Base-by-base conservation (phyloP, 1,140 invertebrate genomes). In the Leptinotarsa undecemlineata region DNA sequence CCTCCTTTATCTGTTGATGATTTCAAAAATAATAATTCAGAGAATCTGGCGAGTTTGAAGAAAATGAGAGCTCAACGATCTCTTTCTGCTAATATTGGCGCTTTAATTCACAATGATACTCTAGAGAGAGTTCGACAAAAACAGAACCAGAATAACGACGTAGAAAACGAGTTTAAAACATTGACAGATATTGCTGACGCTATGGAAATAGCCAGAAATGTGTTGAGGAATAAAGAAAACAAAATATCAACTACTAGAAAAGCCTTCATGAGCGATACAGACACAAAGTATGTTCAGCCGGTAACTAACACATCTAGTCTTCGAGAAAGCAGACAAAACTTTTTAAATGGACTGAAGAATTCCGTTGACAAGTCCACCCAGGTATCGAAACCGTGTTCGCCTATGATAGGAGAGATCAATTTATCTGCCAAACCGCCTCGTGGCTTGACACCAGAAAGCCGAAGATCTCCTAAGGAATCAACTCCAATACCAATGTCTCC, bases 41-140 rank as follows among this genome's bases (percentile, higher is more conserved):
- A 75, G 6, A 68, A 13, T 63, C 26, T 80, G 15, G 84, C 74
- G 72, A 78, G 83, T 77, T 79, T 85, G 6, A 90, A 89, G 81
- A 94, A 94, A 84, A 92, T 92, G 77, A 87, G 92, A 73, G 93
- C 93, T 4, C 91, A 93, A 4, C 87, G 93, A 69, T 94, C 93
- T 1, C 84, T 95, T 20, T 95, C 94, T 0, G 93, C 93, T 1
- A 95, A 95, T 81, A 90, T 95, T 68, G 92, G 92, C 66, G 91
- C 90, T 77, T 86, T 94, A 70, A 90, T 94, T 72, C 88, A 90
- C 78, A 88, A 88, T 76, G 88, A 89, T 81, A 86, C 86, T 77
- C 82, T 87, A 33, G 85, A 86, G 76, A 86, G 86, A 81, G 86
- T 87, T 57, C 85, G 86, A 90, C 92, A 77, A 87, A 89, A 78